Conservation (phyloP, 2,797 vertebrate genomes). For the Neostethus bicornis region DNA sequence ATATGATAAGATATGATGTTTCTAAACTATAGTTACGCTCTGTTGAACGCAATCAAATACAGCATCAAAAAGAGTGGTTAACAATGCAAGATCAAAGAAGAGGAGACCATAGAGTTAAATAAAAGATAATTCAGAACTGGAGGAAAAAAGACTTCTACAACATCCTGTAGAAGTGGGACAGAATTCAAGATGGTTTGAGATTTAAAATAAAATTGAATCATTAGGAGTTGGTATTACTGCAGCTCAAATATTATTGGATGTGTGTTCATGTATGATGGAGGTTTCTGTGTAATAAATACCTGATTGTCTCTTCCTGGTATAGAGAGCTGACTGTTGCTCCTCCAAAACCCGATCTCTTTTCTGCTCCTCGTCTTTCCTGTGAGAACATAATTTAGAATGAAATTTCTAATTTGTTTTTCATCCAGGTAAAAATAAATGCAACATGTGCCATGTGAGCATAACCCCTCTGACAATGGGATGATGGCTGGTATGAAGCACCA, state of each 20-base stretch:
- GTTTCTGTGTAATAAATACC: constrained; percentile 76
- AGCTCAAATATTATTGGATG: neutral
- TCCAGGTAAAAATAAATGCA: constrained; percentile 1
- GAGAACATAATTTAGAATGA: constrained; percentile 27
- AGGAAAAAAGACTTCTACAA: constrained; percentile 4
- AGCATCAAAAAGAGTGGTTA: constrained; percentile 46
- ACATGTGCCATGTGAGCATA: neutral
- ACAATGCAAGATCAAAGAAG: constrained; percentile 43
- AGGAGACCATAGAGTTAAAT: constrained; percentile 46
- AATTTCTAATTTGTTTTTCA: constrained; percentile 18
- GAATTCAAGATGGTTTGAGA: constrained; percentile 1
- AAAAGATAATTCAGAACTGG: constrained; percentile 29
- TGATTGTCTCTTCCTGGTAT: constrained; percentile 96
- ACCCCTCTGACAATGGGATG: neutral
- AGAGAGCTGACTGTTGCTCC: constrained; percentile 93
- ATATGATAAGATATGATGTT: constrained; percentile 63
- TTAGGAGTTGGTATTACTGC: neutral
- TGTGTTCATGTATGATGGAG: neutral
- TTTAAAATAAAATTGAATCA: neutral
- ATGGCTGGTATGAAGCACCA: neutral
- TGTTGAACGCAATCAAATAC: constrained; percentile 62
- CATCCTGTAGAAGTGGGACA: neutral
- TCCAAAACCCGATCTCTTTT: constrained; percentile 85
- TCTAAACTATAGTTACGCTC: constrained; percentile 52
- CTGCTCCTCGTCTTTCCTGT: constrained; percentile 85